Percentiles rank a stretch among this genome's conserved stretches.
Conservation (phyloP, 2,888 invertebrate species). For the Mesochorus sp. region DNA sequence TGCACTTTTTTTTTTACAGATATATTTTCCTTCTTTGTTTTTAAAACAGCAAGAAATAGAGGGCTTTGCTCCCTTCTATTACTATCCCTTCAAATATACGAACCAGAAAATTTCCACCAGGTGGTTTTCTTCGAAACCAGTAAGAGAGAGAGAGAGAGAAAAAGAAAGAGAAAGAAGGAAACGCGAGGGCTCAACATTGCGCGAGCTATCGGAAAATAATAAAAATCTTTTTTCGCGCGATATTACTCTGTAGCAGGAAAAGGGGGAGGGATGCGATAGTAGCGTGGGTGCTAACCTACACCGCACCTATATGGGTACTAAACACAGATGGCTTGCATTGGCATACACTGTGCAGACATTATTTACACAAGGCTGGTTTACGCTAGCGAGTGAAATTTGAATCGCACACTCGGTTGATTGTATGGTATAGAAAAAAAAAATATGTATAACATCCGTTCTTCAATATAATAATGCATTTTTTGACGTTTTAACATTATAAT, state of each 20-base stretch:
- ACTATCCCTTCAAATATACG: neutral
- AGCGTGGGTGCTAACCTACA: slow-evolving; percentile 1
- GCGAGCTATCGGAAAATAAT: slow-evolving; percentile 71
- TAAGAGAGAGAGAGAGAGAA: slow-evolving; percentile 11
- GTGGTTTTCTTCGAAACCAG: slow-evolving; percentile 60
- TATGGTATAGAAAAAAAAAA: too few species aligned
- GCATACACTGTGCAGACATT: too few species aligned
- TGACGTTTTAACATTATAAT: too few species aligned
- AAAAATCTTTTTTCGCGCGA: slow-evolving; percentile 65
- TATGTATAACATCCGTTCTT: too few species aligned
- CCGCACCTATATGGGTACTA: slow-evolving; percentile 26
- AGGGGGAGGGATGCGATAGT: slow-evolving; percentile 6
- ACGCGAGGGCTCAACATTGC: neutral
- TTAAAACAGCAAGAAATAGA: too few species aligned
- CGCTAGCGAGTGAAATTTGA: too few species aligned
- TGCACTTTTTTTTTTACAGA: neutral
- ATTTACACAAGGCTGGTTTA: too few species aligned
- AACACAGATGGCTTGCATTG: slow-evolving; percentile 1
- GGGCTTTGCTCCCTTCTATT: neutral
- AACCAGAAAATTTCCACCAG: slow-evolving; percentile 13
- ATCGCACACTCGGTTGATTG: too few species aligned
- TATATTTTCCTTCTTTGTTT: too few species aligned
- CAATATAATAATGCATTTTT: too few species aligned
- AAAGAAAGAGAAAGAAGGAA: neutral
- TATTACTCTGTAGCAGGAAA: slow-evolving; percentile 36